Conservation (phyloP, 2,888 invertebrate species). For the Tetranychus truncatus region DNA sequence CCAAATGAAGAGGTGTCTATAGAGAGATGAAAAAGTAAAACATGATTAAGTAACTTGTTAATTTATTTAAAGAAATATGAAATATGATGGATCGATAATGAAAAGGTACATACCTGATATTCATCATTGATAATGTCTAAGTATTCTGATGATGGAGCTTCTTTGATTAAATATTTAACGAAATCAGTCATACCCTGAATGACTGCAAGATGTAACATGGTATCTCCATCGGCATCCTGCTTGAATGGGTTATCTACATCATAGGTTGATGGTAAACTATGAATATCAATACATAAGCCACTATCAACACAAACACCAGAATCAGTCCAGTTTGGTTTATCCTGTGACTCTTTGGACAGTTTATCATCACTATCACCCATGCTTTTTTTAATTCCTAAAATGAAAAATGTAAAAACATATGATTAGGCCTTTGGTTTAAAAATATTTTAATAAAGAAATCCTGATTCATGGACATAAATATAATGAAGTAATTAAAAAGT, state of each 20-base stretch:
- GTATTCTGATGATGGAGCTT: constrained; percentile 55
- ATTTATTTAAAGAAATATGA: constrained; percentile 2
- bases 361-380: constrained; percentile 6
- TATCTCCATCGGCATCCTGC: constrained; percentile 43
- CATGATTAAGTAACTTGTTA: constrained; percentile 18
- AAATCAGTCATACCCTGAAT: constrained; percentile 53
- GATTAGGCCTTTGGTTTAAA: not conserved
- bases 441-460: not conserved
- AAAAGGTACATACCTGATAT: constrained; percentile 38
- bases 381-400: not conserved
- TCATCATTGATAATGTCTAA: constrained; percentile 62
- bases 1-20: constrained; percentile 62
- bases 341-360: not conserved
- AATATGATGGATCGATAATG: not conserved
- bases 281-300: constrained; percentile 8
- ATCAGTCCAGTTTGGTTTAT: constrained; percentile 5
- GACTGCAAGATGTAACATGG: constrained; percentile 73
- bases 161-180: constrained; percentile 51
- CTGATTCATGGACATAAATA: too few relatives aligned
- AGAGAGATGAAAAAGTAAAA: constrained; percentile 22
- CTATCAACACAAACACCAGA: constrained; percentile 12
- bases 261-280: not conserved
- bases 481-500: too few relatives aligned
- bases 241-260: constrained; percentile 1
- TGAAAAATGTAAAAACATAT: not conserved